Conservation (phyloP, 2,797 vertebrate species). For the Pempheris klunzingeri region DNA sequence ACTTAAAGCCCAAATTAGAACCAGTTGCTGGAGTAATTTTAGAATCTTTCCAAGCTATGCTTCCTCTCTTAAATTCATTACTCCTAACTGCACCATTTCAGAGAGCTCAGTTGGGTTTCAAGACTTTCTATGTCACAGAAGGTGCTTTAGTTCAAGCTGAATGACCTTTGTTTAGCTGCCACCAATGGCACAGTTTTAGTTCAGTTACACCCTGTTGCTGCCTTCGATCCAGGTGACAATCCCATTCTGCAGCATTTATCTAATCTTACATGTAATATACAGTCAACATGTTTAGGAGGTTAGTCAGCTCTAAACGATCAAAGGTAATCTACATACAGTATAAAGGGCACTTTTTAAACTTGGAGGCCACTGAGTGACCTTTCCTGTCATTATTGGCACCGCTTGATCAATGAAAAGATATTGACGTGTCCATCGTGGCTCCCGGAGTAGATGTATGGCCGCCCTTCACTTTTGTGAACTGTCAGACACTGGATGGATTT, state of each 20-base stretch:
- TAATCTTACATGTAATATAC: neutral
- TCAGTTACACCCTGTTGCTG: neutral
- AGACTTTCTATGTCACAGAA: neutral
- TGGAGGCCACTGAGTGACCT: neutral
- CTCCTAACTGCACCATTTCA: neutral
- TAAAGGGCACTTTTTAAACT: fast-evolving
- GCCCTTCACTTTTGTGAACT: constrained; percentile 88
- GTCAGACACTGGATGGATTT: constrained; percentile 97
- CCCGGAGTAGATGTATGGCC: constrained; percentile 92
- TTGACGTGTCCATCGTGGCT: constrained; percentile 98
- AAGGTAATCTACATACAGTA: neutral
- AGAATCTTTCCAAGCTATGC: no score
- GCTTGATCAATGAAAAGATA: constrained; percentile 89
- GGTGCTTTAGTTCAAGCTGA: neutral
- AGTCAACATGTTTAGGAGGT: neutral
- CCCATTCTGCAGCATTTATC: neutral
- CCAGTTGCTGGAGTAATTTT: no score
- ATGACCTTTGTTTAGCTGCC: neutral
- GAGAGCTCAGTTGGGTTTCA: neutral
- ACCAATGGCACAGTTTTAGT: neutral
- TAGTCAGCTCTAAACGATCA: neutral
- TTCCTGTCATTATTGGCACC: neutral
- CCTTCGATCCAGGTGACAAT: neutral
- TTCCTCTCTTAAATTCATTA: no score
- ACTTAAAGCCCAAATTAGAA: no score